These are phyloP conservation scores for Eucera pruinosa DNA, from an alignment of 2,888 invertebrate genomes.

Conservation along the genomic window DNA sequence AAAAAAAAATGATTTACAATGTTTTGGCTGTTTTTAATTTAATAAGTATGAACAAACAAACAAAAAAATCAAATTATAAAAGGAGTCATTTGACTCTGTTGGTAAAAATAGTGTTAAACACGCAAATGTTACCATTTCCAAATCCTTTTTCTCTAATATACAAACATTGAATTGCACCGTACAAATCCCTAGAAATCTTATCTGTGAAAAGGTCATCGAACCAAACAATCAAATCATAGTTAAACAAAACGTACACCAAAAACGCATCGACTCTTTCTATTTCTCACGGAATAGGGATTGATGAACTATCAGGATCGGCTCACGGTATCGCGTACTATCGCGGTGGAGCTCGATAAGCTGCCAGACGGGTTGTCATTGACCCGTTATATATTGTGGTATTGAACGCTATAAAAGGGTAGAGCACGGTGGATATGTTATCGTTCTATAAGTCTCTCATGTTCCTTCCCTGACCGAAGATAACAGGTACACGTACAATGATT, in stretches of 20 bases:
- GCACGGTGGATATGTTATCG: conserved; percentile 38
- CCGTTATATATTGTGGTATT: conserved; percentile 57
- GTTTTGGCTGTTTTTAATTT: no score
- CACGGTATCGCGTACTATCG: conserved; percentile 36
- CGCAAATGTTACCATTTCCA: no score
- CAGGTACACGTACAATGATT: conserved; percentile 30
- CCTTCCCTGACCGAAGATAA: conserved; percentile 35
- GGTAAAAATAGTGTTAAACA: no score
- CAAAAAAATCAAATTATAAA: no score
- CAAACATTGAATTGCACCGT: no score
- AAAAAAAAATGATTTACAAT: no score
- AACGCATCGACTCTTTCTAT: conserved; percentile 3
- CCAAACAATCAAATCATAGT: background rate
- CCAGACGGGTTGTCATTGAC: conserved; percentile 57
- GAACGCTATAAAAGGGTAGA: conserved; percentile 40
- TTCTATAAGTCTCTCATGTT: conserved; percentile 36
- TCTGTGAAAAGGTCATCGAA: background rate
- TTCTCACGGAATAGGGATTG: conserved; percentile 14
- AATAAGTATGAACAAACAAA: no score
- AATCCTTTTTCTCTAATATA: no score
- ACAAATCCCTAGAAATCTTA: background rate
- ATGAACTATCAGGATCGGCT: conserved; percentile 30
- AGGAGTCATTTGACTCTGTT: no score
- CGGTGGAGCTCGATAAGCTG: conserved; percentile 42
- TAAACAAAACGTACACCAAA: conserved; percentile 11